Evolutionary conservation across 2,797 vertebrate genomes (phyloP), one percentile per base, ranked within the genome.

Genomic region (Chloroceryle amazona): DNA sequence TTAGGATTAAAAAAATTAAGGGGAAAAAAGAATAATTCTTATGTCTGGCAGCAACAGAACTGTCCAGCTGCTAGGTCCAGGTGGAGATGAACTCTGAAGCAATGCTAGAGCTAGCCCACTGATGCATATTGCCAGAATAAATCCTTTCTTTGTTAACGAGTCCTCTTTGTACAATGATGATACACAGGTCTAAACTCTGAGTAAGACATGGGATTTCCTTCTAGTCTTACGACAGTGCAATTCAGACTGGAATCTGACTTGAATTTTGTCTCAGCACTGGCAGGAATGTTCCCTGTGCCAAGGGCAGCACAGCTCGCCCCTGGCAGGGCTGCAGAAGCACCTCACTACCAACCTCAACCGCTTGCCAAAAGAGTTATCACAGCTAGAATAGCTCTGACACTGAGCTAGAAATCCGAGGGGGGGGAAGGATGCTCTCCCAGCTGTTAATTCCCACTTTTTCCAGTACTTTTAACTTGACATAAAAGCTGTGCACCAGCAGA

Each of bases 401-500:
- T 9, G 57, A 62, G 29, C 37, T 79, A 10, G 42, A 71, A 63
- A 41, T 57, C 60, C 11, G 13, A 52, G 19, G 1, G 1, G 37
- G 66, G 55, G 58, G 44, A 39, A 55, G 8, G 51, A 65, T 21
- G 35, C n/a, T 4, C 25, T 33, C 14, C 17, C n/a, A 16, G 14
- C 16, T 28, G 10, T 1, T n/a, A 31, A 66, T 89, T 78, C 31
- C 31, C 23, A 4, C 29, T 57, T 84, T 85, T 70, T 6, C n/a
- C 54, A 39, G 35, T 3, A 18, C 35, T 78, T 63, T 63, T 44
- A 63, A 42, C n/a, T 52, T 86, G 88, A n/a, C 65, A 65, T 93
- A 65, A 60, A 65, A 51, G 14, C 8, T 1, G 2, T 5, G 25
- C 5, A 41, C 93, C 96, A 95, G 86, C 60, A 97, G 96, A 96